A percentile compares a stretch with the other conserved stretches of the same genome.
Conservation (phyloP, 2,113 vertebrate species). For the Rutilus rutilus region DNA sequence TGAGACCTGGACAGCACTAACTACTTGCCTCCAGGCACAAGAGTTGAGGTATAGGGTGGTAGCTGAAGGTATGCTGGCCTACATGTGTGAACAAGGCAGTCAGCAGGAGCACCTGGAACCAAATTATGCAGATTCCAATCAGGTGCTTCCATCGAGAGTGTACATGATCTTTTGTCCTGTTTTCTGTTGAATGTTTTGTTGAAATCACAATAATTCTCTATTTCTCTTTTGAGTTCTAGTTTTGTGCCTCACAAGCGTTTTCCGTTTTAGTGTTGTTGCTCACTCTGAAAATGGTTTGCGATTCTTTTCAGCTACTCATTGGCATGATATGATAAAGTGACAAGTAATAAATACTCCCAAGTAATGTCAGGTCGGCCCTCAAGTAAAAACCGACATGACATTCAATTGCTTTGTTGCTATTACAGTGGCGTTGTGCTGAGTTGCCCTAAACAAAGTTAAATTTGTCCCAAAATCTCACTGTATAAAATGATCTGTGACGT, state of each 20-base stretch:
- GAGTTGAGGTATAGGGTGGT: neutral
- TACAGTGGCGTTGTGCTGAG: neutral
- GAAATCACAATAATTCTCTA: neutral
- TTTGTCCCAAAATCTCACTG: too few species aligned
- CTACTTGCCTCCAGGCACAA: slow-evolving; percentile 31
- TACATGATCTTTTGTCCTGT: slow-evolving; percentile 2
- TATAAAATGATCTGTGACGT: too few species aligned
- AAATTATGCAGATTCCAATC: slow-evolving; percentile 42
- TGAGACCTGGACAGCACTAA: slow-evolving; percentile 41
- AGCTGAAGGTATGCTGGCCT: slow-evolving; percentile 52
- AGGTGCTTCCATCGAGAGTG: neutral
- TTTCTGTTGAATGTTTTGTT: neutral
- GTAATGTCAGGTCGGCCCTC: neutral
- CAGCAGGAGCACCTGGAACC: slow-evolving; percentile 40
- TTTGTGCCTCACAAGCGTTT: neutral
- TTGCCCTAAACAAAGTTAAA: neutral
- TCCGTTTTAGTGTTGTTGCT: neutral
- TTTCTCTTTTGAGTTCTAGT: neutral
- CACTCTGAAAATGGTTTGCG: neutral
- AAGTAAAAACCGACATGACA: neutral
- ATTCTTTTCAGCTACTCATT: neutral
- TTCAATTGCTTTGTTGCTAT: neutral
- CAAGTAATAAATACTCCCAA: neutral
- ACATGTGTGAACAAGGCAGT: slow-evolving; percentile 54
- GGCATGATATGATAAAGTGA: neutral